A percentile compares a stretch with the other conserved stretches of the same genome.
Evolutionary conservation across 2,888 invertebrate genomes (phyloP).

Genomic region (Pseudococcus viburni): DNA sequence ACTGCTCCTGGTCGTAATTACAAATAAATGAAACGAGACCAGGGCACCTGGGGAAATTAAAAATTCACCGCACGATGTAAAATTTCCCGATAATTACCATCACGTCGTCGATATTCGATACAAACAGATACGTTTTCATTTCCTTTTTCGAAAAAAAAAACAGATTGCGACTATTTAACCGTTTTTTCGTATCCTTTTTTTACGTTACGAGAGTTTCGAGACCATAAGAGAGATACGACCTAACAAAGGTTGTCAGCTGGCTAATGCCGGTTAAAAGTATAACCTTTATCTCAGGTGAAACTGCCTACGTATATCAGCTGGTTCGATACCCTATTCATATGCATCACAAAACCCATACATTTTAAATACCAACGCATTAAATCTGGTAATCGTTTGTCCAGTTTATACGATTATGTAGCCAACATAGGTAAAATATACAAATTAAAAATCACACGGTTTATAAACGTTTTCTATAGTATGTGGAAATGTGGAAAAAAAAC

Average conservation of each 20-base stretch:
- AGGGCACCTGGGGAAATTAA: no score
- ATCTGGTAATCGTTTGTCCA: neutral
- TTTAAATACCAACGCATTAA: slow-evolving; percentile 9
- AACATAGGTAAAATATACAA: neutral
- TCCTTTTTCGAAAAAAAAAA: no score
- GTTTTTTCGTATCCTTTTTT: neutral
- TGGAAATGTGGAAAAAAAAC: neutral
- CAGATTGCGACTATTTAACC: neutral
- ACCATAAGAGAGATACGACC: neutral
- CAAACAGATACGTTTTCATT: no score
- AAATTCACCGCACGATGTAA: no score
- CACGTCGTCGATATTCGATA: no score
- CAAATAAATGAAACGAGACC: no score
- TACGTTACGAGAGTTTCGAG: neutral
- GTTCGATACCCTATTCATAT: slow-evolving; percentile 13
- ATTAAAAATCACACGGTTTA: slow-evolving; percentile 15
- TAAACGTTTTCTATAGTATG: neutral
- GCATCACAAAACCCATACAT: slow-evolving; percentile 16
- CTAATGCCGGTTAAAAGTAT: slow-evolving; percentile 17
- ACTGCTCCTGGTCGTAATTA: no score
- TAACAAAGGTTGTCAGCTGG: slow-evolving; percentile 23
- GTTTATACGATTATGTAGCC: neutral
- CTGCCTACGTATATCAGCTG: slow-evolving; percentile 35
- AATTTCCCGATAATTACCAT: no score
- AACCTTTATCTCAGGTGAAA: slow-evolving; percentile 14